These are phyloP conservation scores for Stercorarius parasiticus DNA, from an alignment of 2,113 vertebrate species.

Conservation along the genomic window DNA sequence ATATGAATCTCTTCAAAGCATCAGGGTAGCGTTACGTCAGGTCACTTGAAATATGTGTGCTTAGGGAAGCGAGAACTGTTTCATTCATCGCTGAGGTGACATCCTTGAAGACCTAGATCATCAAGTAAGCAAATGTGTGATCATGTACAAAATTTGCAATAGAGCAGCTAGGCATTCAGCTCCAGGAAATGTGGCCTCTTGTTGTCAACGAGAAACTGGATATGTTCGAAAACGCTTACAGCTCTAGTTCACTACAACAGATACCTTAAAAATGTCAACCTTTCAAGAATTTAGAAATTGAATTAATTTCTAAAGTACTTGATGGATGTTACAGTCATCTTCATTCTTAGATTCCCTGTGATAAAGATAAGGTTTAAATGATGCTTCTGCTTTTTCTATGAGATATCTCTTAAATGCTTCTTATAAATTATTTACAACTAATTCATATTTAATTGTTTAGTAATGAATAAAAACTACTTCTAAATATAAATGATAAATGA, in stretches of 20 bases:
- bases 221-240: background rate
- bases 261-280: background rate
- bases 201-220: background rate
- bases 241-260: background rate
- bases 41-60: background rate
- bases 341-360: background rate
- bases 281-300: background rate
- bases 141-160: background rate
- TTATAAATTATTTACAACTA: conserved; percentile 6
- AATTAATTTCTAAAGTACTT: background rate
- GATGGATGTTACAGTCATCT: background rate
- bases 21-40: background rate
- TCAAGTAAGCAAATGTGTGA: background rate
- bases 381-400: background rate
- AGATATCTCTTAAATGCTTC: background rate
- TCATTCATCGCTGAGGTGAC: background rate
- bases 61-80: background rate
- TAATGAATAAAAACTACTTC: background rate
- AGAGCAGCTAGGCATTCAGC: background rate
- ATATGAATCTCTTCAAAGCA: background rate
- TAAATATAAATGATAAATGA: background rate
- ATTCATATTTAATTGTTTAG: background rate
- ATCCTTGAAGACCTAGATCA: background rate
- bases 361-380: background rate
- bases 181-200: background rate